Base-by-base conservation (phyloP, 2,113 vertebrate species). In the Bos indicus region DNA sequence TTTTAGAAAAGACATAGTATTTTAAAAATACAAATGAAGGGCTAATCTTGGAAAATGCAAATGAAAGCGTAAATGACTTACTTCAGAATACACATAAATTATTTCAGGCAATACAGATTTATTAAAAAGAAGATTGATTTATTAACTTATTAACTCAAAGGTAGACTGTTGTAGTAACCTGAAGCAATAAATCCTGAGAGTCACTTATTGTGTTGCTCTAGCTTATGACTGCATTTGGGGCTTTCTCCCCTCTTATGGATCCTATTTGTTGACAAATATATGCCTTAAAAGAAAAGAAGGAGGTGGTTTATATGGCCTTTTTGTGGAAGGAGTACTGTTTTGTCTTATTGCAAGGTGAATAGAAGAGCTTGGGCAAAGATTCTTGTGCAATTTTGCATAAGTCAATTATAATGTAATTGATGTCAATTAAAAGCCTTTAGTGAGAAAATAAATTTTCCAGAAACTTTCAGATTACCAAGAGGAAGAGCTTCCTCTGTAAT, bases 1-100 rank as follows among this genome's bases (percentile, higher is more conserved):
- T 74, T 33, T 14, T 80, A 12, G 21, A 95, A 95, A 30, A 93
- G 25, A 13, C 13, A 86, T 2, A 46, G 2, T 78, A n/a, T 91
- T 97, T 97, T 52, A 60, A 95, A 92, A 95, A 94, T 90, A 78
- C 21, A 81, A 95, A 60, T 60, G 56, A 80, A 94, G 14, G 43
- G n/a, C 23, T 94, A 87, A 86, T 54, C 10, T 91, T 82, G 71
- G 30, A 87, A 91, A 90, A 78, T 78, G 11, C 17, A 92, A 95
- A 92, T 82, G 1, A 88, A 80, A 64, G 7, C 2, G 7, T 52
- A 87, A 51, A 64, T 57, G 25, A 25, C 30, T 94, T 46, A 52
- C 52, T 94, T 71, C 78, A 21, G 60, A 16, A 90, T 36, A 64
- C 64, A 26, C 54, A 40, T 52, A 36, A 43, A 81, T 7, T 87